Percentiles rank a stretch among this genome's conserved stretches.
Evolutionary conservation across 2,113 vertebrate species (phyloP).

Genomic region (Cryptomyrus ogoouensis): DNA sequence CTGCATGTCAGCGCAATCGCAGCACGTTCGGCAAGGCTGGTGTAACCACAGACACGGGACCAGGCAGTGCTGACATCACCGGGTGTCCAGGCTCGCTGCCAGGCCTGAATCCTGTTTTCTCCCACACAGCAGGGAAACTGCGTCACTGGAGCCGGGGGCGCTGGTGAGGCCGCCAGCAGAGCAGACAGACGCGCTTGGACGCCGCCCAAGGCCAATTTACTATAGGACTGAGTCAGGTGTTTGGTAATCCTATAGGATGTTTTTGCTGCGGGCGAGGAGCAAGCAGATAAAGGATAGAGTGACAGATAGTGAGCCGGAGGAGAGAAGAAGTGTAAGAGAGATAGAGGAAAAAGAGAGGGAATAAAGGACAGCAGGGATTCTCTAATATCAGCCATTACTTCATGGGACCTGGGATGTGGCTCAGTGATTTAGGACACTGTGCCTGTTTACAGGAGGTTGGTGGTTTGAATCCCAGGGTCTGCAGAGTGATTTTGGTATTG

Average conservation of each 20-base stretch:
- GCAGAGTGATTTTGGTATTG: neutral
- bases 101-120: neutral
- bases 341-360: neutral
- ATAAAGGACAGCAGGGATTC: neutral
- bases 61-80: neutral
- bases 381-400: neutral
- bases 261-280: neutral
- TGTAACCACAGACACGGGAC: neutral
- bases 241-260: slow-evolving; percentile 1
- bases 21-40: neutral
- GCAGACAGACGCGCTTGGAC: neutral
- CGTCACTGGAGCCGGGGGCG: neutral
- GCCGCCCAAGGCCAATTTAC: neutral
- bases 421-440: neutral
- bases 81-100: neutral
- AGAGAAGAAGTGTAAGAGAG: neutral
- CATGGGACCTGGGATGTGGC: neutral
- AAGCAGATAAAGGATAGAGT: neutral
- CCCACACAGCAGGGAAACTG: neutral
- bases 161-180: neutral
- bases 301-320: neutral
- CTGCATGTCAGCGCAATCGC: neutral
- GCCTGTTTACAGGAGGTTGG: neutral
- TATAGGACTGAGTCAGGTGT: neutral
- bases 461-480: neutral